Conservation (phyloP, 2,113 vertebrate species). For the Eudyptes chrysolophus region DNA sequence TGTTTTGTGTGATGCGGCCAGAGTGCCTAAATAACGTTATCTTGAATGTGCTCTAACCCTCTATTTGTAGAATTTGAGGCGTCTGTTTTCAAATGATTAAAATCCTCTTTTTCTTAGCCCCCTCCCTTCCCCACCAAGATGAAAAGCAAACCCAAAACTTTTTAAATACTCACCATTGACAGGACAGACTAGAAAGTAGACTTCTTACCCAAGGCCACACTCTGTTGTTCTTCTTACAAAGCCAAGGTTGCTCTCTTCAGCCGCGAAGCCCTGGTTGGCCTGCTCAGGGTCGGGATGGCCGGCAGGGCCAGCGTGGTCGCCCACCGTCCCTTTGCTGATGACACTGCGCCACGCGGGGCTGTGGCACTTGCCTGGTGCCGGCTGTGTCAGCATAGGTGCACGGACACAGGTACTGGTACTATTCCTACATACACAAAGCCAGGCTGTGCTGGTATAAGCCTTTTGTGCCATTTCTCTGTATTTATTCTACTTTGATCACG, state of each 20-base stretch:
- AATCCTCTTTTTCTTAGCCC: neutral
- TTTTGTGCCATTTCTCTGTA: neutral
- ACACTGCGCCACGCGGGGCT: rapidly evolving
- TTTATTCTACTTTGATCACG: neutral
- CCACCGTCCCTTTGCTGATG: neutral
- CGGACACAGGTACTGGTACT: rapidly evolving
- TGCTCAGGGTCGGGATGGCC: no score
- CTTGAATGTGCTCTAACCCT: neutral
- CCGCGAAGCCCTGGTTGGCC: rapidly evolving
- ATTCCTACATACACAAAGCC: neutral
- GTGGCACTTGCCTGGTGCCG: neutral
- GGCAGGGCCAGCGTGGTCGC: neutral
- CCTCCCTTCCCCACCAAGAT: neutral
- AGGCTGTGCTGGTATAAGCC: no score
- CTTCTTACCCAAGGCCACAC: neutral
- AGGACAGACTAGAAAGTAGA: neutral
- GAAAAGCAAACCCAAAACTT: neutral
- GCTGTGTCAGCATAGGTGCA: no score
- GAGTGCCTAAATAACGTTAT: neutral
- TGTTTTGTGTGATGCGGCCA: neutral
- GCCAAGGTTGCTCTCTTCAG: no score
- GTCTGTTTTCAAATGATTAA: neutral
- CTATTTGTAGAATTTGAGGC: neutral
- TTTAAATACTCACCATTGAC: neutral
- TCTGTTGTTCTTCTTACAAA: neutral